phyloP scores from a whole-genome alignment of 2,113 vertebrate species.

The Psephotus haematonotus region DNA sequence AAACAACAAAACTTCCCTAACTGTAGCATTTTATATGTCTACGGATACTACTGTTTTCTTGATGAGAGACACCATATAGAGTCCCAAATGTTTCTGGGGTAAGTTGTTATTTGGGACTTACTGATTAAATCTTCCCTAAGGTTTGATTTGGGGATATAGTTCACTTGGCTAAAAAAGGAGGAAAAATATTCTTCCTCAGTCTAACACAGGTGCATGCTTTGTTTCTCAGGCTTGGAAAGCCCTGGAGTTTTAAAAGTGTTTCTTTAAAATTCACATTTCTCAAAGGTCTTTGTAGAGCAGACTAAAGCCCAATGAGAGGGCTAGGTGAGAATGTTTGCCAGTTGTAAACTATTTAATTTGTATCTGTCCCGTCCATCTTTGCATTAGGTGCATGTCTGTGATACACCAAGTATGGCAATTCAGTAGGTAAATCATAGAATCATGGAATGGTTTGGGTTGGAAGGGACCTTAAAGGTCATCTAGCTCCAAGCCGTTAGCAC shows the following conservation, averaged over 20 bases:
- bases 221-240: neutral
- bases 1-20: neutral
- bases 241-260: neutral
- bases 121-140: neutral
- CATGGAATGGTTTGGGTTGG: neutral
- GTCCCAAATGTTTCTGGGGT: neutral
- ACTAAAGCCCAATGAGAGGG: rapidly evolving
- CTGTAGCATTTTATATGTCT: neutral
- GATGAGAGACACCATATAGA: neutral
- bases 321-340: neutral
- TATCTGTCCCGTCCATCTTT: neutral
- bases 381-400: neutral
- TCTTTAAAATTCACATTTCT: neutral
- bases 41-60: neutral
- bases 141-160: neutral
- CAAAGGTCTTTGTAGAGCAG: neutral
- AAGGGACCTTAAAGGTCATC: neutral
- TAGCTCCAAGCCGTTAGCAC: neutral
- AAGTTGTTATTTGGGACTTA: neutral
- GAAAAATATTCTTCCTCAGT: neutral
- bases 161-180: neutral
- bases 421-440: neutral
- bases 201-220: neutral
- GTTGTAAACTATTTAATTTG: neutral
- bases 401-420: neutral